These are phyloP conservation scores for Nanorana parkeri DNA, from an alignment of 2,113 vertebrate species.

Conservation along the genomic window DNA sequence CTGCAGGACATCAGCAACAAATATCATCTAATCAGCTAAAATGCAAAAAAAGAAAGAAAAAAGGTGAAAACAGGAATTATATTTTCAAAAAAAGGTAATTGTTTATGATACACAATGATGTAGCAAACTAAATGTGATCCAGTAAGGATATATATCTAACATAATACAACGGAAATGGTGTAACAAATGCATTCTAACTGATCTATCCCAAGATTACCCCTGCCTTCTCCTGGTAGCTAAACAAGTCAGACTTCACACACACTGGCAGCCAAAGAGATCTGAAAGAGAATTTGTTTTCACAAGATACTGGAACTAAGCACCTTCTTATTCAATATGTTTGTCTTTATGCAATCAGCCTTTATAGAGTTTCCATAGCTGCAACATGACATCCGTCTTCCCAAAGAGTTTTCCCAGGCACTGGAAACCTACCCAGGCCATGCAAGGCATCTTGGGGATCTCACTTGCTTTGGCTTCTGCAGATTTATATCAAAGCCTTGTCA, in stretches of 20 bases:
- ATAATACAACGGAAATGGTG: too few species aligned
- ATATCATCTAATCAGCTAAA: too few species aligned
- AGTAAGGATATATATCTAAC: too few species aligned
- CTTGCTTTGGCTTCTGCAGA: background rate
- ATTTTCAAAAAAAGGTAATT: too few species aligned
- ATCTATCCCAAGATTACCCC: constrained; percentile 30
- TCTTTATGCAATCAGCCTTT: constrained; percentile 7
- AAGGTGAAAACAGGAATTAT: too few species aligned
- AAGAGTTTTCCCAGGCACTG: background rate
- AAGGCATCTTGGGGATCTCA: background rate
- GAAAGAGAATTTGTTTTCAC: constrained; percentile 25
- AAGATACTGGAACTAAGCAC: constrained; percentile 43
- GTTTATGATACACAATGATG: too few species aligned
- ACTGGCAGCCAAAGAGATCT: constrained; percentile 22
- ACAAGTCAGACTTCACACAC: constrained; percentile 10
- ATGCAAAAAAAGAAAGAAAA: too few species aligned
- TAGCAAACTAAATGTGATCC: too few species aligned
- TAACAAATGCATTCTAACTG: background rate
- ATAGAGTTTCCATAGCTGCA: background rate
- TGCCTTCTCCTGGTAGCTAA: background rate
- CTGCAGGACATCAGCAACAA: too few species aligned
- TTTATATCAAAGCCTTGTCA: background rate
- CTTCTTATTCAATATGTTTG: constrained; percentile 8
- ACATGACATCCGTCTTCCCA: background rate
- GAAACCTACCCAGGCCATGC: background rate